phyloP scores from a whole-genome alignment of 2,113 vertebrate genomes.

The Zonotrichia leucophrys region DNA sequence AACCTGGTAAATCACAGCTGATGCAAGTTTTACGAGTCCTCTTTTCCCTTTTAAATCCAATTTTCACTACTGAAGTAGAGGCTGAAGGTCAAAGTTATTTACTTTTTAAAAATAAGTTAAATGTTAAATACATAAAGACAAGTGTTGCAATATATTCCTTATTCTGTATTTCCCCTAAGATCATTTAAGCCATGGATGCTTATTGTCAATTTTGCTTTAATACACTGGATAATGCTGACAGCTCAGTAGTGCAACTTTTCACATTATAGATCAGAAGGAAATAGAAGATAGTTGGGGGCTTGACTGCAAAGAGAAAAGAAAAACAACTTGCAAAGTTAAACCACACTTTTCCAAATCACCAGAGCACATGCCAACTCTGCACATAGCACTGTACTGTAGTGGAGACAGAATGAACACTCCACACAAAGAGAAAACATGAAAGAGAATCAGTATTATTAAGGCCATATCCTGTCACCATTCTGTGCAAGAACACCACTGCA shows the following conservation, averaged over 20 bases:
- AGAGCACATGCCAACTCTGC: slow-evolving; percentile 60
- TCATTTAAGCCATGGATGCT: neutral
- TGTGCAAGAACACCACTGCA: slow-evolving; percentile 53
- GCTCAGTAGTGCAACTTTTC: slow-evolving; percentile 75
- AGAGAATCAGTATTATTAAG: neutral
- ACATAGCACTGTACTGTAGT: slow-evolving; percentile 44
- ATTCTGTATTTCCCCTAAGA: neutral
- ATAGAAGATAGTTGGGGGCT: slow-evolving; percentile 14
- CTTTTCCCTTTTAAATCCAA: slow-evolving; percentile 42
- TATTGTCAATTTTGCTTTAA: slow-evolving; percentile 13
- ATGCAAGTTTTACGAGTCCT: neutral
- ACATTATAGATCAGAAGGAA: slow-evolving; percentile 69
- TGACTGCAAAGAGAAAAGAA: slow-evolving; percentile 11
- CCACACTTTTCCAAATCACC: slow-evolving; percentile 24
- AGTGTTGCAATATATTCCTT: slow-evolving; percentile 4
- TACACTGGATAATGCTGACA: slow-evolving; percentile 14
- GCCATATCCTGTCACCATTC: slow-evolving; percentile 58
- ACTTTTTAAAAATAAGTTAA: slow-evolving; percentile 21
- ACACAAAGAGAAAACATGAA: neutral
- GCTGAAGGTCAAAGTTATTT: neutral
- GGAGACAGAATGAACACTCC: slow-evolving; percentile 45
- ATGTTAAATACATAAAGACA: slow-evolving; percentile 55
- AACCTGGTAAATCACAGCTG: neutral
- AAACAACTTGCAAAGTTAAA: slow-evolving; percentile 17
- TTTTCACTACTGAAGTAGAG: slow-evolving; percentile 34